Evolutionary conservation across 2,113 vertebrate genomes (phyloP), one percentile per base, ranked within the genome.

Genomic region (Syngnathus floridae): DNA sequence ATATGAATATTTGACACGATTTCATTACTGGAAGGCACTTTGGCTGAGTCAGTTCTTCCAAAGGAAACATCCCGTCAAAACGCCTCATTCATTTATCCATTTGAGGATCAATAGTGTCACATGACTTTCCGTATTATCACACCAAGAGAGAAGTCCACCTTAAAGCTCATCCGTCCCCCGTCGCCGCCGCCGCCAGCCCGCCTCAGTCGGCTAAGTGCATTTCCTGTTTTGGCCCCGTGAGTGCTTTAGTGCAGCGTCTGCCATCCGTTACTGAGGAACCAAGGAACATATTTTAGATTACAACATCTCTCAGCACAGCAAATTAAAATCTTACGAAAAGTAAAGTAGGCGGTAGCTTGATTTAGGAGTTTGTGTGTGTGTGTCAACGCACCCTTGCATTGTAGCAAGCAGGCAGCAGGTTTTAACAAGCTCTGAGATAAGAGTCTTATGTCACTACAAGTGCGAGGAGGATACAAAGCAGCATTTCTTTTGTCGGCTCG

Each of bases 381-480:
- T 26, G 26, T 26, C 26, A 26, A 26, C 26, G 26, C 26, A 26
- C 26, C 1, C 1, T 26, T 26, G 26, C 62, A 41, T 58, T 66
- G 17, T 43, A 58, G 62, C 56, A 67, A 64, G 58, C 64, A 69
- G 69, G 79, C 76, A 63, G 68, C 19, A 70, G 67, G 66, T 71
- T 87, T 84, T 87, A 89, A 89, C 75, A 49, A 71, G 84, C 84
- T 87, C 84, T 41, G 37, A 74, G 84, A 83, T 87, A 85, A 89
- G 82, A 81, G 51, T 76, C 79, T 87, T 83, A 83, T 73, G 82
- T 80, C 79, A 66, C 65, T 57, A n/a, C 1, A 19, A 58, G 35
- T 52, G 52, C 8, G 40, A 61, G 64, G 38, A 60, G 21, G 51
- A 66, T 64, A 13, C 40, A 26, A 31, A 43, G 40, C 54, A 43